A percentile compares a stretch with the other conserved stretches of the same genome.
phyloP scores from a whole-genome alignment of 2,888 invertebrate genomes.

The Sinodicranocentrus sp. region DNA sequence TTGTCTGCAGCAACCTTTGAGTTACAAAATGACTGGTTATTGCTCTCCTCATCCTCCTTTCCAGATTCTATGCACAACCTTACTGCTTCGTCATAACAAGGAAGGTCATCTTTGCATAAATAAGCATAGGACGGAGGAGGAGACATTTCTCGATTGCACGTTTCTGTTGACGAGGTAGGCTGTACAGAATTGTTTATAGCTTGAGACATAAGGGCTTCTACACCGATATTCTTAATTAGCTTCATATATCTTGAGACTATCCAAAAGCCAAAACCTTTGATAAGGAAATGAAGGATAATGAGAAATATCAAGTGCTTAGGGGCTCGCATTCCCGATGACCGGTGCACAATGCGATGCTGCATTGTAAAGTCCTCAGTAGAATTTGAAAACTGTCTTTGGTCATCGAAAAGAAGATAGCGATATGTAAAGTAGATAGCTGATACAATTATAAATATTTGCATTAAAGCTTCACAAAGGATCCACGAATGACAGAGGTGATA shows the following conservation, averaged over 20 bases:
- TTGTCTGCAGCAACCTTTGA: slow-evolving; percentile 1
- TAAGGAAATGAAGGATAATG: slow-evolving; percentile 55
- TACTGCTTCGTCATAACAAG: slow-evolving; percentile 59
- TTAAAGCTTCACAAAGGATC: slow-evolving; percentile 57
- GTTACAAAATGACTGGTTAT: neutral
- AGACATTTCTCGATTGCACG: neutral
- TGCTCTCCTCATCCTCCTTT: slow-evolving; percentile 1
- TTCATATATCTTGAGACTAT: slow-evolving; percentile 57
- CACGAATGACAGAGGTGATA: slow-evolving; percentile 63
- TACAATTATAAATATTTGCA: slow-evolving; percentile 57
- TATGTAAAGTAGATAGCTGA: slow-evolving; percentile 46
- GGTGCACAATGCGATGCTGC: neutral
- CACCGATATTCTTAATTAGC: slow-evolving; percentile 20
- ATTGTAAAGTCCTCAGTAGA: slow-evolving; percentile 7
- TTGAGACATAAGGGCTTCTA: neutral
- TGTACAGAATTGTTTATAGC: neutral
- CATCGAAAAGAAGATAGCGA: slow-evolving; percentile 8
- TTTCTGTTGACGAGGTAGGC: neutral
- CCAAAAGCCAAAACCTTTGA: slow-evolving; percentile 65
- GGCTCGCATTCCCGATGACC: neutral
- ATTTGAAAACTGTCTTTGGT: neutral
- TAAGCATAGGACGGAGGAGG: slow-evolving; percentile 54
- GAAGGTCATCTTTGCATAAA: slow-evolving; percentile 55
- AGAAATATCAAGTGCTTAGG: slow-evolving; percentile 59
- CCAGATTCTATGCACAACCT: slow-evolving; percentile 31